Conservation (phyloP, 64 coral and sea anemone species). For the Cladopsammia gracilis region DNA sequence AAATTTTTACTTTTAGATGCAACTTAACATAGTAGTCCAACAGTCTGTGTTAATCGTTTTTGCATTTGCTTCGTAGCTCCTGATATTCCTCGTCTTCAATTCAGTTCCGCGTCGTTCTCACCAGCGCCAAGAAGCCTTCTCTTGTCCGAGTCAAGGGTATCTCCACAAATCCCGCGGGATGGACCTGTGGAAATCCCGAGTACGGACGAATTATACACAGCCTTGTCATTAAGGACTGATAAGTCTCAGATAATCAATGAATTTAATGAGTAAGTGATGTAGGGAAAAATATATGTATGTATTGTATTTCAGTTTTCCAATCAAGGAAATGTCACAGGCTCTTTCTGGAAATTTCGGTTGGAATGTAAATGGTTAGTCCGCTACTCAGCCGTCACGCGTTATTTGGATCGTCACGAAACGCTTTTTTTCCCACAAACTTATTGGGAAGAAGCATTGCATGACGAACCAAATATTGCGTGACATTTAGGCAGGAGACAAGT, state of each 20-base stretch:
- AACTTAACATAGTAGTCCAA: no score
- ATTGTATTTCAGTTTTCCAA: background rate
- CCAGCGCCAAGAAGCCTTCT: constrained; percentile 40
- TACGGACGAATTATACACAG: constrained; percentile 57
- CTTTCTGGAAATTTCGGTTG: background rate
- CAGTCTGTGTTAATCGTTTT: background rate
- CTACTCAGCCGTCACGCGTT: no score
- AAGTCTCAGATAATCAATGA: background rate
- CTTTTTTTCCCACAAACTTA: no score
- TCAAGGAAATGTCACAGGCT: background rate
- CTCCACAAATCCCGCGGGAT: constrained; percentile 52
- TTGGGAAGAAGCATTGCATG: no score
- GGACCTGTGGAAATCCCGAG: constrained; percentile 66
- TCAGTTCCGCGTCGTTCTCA: constrained; percentile 58
- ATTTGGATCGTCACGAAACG: no score
- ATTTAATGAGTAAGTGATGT: constrained; percentile 54
- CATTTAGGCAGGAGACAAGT: no score
- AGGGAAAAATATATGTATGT: background rate
- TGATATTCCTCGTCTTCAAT: constrained; percentile 56
- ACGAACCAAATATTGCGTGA: no score
- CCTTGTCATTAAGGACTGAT: constrained; percentile 49
- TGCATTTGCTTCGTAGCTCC: constrained; percentile 28
- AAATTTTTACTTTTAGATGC: no score
- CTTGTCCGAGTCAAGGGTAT: constrained; percentile 26
- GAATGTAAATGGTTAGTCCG: background rate